These are phyloP conservation scores for Lomographa bimaculata DNA, from an alignment of 2,888 invertebrate genomes.

Conservation along the genomic window DNA sequence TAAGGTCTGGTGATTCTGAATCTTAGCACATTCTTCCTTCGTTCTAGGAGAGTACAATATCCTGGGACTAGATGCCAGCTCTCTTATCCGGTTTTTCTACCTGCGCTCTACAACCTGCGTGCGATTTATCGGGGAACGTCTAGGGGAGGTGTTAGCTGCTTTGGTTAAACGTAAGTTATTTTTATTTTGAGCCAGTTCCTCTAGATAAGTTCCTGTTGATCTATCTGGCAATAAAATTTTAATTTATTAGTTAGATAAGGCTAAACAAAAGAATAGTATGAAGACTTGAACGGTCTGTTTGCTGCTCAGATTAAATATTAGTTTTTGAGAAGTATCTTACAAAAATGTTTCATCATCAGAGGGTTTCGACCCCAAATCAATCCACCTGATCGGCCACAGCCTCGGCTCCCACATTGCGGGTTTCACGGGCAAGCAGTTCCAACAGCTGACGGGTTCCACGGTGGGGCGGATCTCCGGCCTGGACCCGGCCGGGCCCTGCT, in stretches of 20 bases:
- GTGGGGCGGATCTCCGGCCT: constrained; percentile 62
- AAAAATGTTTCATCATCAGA: constrained; percentile 42
- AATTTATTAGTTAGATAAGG: too few species aligned
- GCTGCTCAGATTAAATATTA: too few species aligned
- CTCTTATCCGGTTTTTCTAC: constrained; percentile 62
- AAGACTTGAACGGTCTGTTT: too few species aligned
- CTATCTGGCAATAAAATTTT: too few species aligned
- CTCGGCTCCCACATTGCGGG: constrained; percentile 67
- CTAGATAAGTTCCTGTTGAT: too few species aligned
- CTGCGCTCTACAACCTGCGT: constrained; percentile 66
- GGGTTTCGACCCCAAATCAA: constrained; percentile 48
- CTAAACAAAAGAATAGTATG: too few species aligned
- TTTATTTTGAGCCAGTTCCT: too few species aligned
- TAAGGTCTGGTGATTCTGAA: too few species aligned
- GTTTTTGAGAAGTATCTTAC: too few species aligned
- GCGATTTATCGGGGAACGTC: constrained; percentile 59
- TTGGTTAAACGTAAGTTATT: constrained; percentile 52
- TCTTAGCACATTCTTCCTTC: not conserved
- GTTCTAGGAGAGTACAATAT: constrained; percentile 53
- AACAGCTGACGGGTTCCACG: constrained; percentile 42
- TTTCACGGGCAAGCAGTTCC: constrained; percentile 60
- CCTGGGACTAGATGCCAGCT: constrained; percentile 69
- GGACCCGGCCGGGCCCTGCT: constrained; percentile 76
- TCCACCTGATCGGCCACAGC: constrained; percentile 72
- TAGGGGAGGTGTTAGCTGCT: constrained; percentile 57